A percentile compares a stretch with the other conserved stretches of the same genome.
These are phyloP conservation scores for Hippocampus guttulatus DNA, from an alignment of 2,113 vertebrate genomes.

Conservation along the genomic window DNA sequence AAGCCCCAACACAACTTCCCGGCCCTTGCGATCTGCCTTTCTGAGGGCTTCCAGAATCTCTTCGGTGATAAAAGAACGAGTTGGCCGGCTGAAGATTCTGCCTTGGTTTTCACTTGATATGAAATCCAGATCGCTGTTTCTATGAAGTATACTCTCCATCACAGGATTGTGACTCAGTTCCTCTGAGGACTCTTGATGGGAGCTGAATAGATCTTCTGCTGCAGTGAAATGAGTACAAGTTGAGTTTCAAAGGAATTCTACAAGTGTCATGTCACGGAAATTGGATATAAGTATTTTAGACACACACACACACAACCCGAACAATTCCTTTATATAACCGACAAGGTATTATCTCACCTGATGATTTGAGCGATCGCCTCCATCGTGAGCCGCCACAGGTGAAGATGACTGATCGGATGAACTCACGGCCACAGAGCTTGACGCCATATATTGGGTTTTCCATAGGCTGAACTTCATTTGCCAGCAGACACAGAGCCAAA, in stretches of 20 bases:
- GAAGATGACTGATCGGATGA: constrained; percentile 84
- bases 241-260: not conserved
- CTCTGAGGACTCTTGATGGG: constrained; percentile 53
- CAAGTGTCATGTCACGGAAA: not conserved
- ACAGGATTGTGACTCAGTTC: constrained; percentile 36
- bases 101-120: constrained; percentile 33
- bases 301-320: not conserved
- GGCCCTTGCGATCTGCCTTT: constrained; percentile 66
- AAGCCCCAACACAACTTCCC: constrained; percentile 76
- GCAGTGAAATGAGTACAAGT: constrained; percentile 8
- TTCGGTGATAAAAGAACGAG: constrained; percentile 62
- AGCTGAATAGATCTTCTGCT: constrained; percentile 57
- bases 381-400: constrained; percentile 84
- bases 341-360: constrained; percentile 56
- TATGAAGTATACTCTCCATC: constrained; percentile 51
- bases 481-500: constrained; percentile 67
- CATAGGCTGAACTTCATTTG: constrained; percentile 60
- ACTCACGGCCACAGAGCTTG: constrained; percentile 83
- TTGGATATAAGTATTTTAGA: not conserved
- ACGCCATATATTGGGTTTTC: constrained; percentile 70
- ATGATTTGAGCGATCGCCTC: constrained; percentile 66
- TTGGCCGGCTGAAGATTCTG: constrained; percentile 51
- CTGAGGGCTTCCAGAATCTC: constrained; percentile 73
- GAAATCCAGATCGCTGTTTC: constrained; percentile 47
- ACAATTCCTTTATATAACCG: not conserved